phyloP scores from a whole-genome alignment of 2,888 invertebrate species.

The Phyllotreta striolata region DNA sequence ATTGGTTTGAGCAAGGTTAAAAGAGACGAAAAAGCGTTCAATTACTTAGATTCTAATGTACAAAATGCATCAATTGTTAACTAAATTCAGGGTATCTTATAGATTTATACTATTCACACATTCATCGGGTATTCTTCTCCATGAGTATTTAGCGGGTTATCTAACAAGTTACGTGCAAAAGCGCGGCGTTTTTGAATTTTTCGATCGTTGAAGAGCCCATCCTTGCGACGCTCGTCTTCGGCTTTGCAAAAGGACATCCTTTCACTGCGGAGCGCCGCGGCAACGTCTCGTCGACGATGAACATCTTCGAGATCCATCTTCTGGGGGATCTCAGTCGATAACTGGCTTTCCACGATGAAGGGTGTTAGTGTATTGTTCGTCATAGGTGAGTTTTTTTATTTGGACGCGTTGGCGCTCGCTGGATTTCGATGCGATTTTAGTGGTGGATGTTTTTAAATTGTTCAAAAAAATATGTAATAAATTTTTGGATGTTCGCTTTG shows the following conservation, averaged over 20 bases:
- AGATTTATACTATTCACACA: too few relatives aligned
- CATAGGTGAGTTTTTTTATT: slow-evolving; percentile 56
- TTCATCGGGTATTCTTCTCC: slow-evolving; percentile 6
- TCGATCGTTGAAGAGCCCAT: slow-evolving; percentile 3
- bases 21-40: too few relatives aligned
- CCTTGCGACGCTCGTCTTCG: slow-evolving; percentile 24
- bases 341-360: slow-evolving; percentile 57
- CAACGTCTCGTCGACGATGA: slow-evolving; percentile 27
- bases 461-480: neutral
- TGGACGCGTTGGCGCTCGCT: slow-evolving; percentile 14
- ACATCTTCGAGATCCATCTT: slow-evolving; percentile 54
- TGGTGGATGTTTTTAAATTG: neutral
- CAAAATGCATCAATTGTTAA: too few relatives aligned
- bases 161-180: slow-evolving; percentile 36
- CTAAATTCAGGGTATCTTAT: too few relatives aligned
- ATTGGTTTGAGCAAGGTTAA: too few relatives aligned
- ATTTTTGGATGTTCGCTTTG: slow-evolving; percentile 9
- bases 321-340: slow-evolving; percentile 53
- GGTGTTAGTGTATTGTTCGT: slow-evolving; percentile 58
- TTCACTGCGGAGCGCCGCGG: slow-evolving; percentile 48
- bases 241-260: slow-evolving; percentile 42
- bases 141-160: slow-evolving; percentile 35
- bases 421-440: slow-evolving; percentile 7
- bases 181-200: slow-evolving; percentile 32
- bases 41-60: too few relatives aligned